Conservation (phyloP, 2,113 vertebrate species). For the Triplophysa dalaica region DNA sequence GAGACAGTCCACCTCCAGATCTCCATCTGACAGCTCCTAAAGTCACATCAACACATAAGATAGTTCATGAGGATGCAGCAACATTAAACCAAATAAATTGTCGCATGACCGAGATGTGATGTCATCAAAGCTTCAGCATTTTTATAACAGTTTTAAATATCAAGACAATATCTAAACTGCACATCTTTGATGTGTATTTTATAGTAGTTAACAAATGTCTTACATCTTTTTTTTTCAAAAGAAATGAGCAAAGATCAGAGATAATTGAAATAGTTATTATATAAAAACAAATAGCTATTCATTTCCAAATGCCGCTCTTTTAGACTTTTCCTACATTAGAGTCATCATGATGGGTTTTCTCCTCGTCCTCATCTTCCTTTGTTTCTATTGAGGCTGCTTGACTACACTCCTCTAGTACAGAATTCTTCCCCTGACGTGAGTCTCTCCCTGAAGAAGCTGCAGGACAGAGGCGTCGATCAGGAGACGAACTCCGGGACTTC, state of each 20-base stretch:
- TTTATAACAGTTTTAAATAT: neutral
- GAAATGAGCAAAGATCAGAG: neutral
- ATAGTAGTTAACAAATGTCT: no score
- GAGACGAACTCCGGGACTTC: constrained; percentile 89
- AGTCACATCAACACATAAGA: constrained; percentile 32
- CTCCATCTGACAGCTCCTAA: constrained; percentile 92
- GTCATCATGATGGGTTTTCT: constrained; percentile 88
- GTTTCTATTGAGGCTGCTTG: constrained; percentile 65
- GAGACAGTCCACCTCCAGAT: constrained; percentile 91
- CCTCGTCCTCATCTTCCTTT: constrained; percentile 82
- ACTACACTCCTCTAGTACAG: constrained; percentile 58
- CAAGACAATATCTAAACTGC: neutral
- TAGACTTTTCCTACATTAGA: constrained; percentile 81
- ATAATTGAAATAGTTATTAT: neutral
- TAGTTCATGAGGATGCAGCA: neutral
- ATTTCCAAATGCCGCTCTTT: neutral
- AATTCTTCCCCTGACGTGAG: constrained; percentile 73
- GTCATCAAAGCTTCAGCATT: neutral
- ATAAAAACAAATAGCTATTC: neutral
- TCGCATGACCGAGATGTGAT: neutral
- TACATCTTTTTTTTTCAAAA: no score
- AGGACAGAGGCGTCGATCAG: constrained; percentile 82
- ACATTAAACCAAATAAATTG: no score
- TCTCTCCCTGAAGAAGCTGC: constrained; percentile 77
- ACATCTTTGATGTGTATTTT: no score